Evolutionary conservation across 2,888 invertebrate genomes (phyloP).

Genomic region (Drosophila neotestacea): DNA sequence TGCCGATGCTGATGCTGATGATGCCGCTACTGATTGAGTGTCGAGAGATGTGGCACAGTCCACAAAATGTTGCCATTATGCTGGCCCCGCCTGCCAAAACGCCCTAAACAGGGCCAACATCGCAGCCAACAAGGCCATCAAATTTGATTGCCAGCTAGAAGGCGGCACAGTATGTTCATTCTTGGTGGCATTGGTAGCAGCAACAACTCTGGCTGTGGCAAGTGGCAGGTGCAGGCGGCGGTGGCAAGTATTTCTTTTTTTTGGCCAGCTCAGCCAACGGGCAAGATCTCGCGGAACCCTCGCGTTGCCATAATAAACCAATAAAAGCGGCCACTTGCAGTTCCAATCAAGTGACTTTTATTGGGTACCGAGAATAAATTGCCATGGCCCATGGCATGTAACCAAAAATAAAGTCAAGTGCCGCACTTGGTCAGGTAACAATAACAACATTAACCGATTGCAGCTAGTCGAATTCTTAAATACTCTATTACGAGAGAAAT

Average conservation of each 20-base stretch:
- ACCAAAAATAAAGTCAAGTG: constrained; percentile 75
- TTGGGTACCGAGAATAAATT: constrained; percentile 69
- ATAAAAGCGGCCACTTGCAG: constrained; percentile 75
- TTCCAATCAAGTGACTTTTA: constrained; percentile 79
- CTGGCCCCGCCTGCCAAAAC: constrained; percentile 36
- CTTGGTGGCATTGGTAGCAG: background rate
- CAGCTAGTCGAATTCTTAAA: no score
- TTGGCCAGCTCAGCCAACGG: constrained; percentile 16
- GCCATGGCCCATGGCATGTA: constrained; percentile 71
- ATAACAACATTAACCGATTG: constrained; percentile 36
- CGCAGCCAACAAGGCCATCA: constrained; percentile 69
- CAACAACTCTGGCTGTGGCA: constrained; percentile 5
- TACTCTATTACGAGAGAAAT: no score
- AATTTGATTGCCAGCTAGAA: constrained; percentile 69
- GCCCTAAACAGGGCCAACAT: constrained; percentile 24
- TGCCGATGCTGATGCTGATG: constrained; percentile 20
- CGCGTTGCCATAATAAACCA: constrained; percentile 73
- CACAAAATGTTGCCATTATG: constrained; percentile 61
- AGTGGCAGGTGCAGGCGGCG: background rate
- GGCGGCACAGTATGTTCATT: constrained; percentile 4
- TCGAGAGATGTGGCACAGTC: constrained; percentile 60
- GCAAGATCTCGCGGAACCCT: constrained; percentile 51
- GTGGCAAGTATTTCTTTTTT: constrained; percentile 1
- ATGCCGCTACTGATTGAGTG: constrained; percentile 68
- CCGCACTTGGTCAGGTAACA: constrained; percentile 65